These are phyloP conservation scores for Odontocolon sp. DNA, from an alignment of 2,888 invertebrate species.

Conservation along the genomic window DNA sequence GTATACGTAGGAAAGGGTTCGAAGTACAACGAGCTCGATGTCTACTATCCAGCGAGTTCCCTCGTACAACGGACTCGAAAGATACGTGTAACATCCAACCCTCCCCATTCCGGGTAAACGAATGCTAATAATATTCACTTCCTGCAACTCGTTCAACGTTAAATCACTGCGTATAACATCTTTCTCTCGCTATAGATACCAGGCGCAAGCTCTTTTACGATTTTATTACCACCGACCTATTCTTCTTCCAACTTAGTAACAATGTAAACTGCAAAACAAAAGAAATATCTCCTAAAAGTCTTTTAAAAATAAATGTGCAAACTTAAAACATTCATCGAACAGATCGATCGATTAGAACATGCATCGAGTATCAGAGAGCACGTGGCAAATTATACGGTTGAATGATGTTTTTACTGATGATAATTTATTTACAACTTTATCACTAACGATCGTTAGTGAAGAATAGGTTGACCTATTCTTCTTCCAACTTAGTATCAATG, in stretches of 20 bases:
- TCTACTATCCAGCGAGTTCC: neutral
- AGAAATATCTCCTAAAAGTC: neutral
- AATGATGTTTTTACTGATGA: too few species aligned
- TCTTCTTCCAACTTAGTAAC: neutral
- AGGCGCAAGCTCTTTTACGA: neutral
- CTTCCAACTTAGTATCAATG: neutral
- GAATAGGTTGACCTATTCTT: too few species aligned
- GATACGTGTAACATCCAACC: conserved; percentile 29
- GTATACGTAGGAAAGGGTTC: conserved; percentile 6
- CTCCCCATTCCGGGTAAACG: conserved; percentile 57
- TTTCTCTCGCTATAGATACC: conserved; percentile 10
- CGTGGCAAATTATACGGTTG: conserved; percentile 13
- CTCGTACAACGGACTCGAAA: neutral
- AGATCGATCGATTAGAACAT: neutral
- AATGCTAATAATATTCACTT: conserved; percentile 78
- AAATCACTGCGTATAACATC: conserved; percentile 65
- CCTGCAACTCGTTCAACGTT: conserved; percentile 72
- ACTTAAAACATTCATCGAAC: too few species aligned
- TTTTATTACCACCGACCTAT: too few species aligned
- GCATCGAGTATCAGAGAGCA: neutral
- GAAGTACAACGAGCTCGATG: neutral
- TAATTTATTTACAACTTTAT: neutral
- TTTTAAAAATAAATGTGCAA: neutral
- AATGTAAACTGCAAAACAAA: neutral
- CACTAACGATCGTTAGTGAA: too few species aligned